These are phyloP conservation scores for Lethenteron camtschaticum DNA, from an alignment of 2,113 vertebrate species.

Conservation along the genomic window DNA sequence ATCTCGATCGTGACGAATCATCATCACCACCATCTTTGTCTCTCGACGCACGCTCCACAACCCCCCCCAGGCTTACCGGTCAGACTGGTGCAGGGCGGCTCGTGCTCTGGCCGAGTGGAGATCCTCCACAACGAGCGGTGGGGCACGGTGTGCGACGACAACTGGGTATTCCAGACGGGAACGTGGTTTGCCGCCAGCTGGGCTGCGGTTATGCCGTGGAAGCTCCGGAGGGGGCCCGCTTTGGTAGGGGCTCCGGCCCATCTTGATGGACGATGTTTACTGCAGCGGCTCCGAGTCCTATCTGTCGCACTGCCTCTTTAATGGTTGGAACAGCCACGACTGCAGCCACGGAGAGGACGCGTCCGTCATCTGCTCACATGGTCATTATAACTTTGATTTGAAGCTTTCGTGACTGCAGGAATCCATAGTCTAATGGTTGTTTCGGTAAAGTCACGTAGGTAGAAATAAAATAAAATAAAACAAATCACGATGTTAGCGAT, in stretches of 20 bases:
- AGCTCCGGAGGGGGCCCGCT: neutral
- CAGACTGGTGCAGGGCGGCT: neutral
- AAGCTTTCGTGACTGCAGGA: too few relatives aligned
- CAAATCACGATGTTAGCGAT: too few relatives aligned
- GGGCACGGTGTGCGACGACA: neutral
- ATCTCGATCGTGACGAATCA: too few relatives aligned
- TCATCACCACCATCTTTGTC: too few relatives aligned
- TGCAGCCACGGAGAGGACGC: neutral
- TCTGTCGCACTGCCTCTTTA: neutral
- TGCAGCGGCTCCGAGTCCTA: neutral
- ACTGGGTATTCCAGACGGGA: neutral
- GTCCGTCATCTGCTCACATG: neutral
- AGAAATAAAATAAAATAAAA: too few relatives aligned
- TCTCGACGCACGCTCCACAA: too few relatives aligned
- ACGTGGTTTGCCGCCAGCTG: neutral
- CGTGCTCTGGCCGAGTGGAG: neutral
- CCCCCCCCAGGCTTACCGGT: neutral
- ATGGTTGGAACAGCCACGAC: neutral
- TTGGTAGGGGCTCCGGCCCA: neutral
- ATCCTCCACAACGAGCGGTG: neutral
- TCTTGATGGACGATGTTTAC: neutral
- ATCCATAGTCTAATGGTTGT: too few relatives aligned
- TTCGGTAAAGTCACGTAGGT: too few relatives aligned
- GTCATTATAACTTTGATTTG: too few relatives aligned
- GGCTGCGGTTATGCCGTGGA: neutral